Evolutionary conservation across 2,888 invertebrate genomes (phyloP).

Genomic region (Sipunculus nudus): DNA sequence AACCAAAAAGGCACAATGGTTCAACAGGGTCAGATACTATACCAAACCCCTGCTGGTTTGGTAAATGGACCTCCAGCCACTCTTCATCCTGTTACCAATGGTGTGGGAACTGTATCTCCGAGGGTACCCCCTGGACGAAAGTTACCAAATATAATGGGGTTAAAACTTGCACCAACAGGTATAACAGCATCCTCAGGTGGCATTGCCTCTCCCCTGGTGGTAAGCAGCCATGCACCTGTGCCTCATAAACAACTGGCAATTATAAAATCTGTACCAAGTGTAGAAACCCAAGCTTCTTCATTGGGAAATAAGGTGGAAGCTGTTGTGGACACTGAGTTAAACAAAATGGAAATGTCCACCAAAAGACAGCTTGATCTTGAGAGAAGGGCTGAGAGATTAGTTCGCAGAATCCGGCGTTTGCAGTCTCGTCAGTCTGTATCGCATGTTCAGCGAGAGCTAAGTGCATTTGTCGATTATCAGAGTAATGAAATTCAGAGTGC

Average conservation of each 20-base stretch:
- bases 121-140: too few species aligned
- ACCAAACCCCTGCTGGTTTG: too few species aligned
- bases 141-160: too few species aligned
- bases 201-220: not conserved
- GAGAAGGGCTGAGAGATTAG: conserved; percentile 77
- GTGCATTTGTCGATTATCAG: conserved; percentile 80
- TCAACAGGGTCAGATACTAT: too few species aligned
- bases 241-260: too few species aligned
- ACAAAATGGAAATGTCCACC: conserved; percentile 67
- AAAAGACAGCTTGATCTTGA: conserved; percentile 74
- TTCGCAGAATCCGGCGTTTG: conserved; percentile 79
- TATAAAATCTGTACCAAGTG: conserved; percentile 1
- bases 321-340: conserved; percentile 11
- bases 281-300: conserved; percentile 13
- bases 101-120: too few species aligned
- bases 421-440: conserved; percentile 80
- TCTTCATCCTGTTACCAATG: too few species aligned
- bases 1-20: too few species aligned
- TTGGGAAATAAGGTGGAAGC: too few species aligned
- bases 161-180: too few species aligned
- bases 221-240: too few species aligned
- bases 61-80: too few species aligned
- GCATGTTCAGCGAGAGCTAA: conserved; percentile 81
- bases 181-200: not conserved
- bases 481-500: conserved; percentile 67